phyloP scores from a whole-genome alignment of 2,888 invertebrate species.

The Flabesymbios commensalis region DNA sequence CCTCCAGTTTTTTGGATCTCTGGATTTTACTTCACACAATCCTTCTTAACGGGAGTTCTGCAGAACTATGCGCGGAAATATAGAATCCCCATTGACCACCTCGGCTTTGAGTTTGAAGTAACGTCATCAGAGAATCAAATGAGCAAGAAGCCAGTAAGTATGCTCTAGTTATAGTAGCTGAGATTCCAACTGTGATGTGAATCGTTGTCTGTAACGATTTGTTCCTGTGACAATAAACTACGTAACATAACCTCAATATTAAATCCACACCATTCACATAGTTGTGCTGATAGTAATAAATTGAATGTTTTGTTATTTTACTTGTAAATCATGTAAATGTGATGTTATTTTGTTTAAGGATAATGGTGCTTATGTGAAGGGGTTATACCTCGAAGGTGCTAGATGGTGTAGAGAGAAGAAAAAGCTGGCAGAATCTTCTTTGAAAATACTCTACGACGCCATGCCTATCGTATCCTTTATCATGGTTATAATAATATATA shows the following conservation, averaged over 20 bases:
- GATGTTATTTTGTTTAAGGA: too few species aligned
- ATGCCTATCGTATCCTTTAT: slow-evolving; percentile 58
- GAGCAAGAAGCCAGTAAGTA: slow-evolving; percentile 51
- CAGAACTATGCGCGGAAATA: slow-evolving; percentile 58
- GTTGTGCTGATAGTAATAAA: too few species aligned
- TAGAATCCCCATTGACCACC: slow-evolving; percentile 59
- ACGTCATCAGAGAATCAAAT: slow-evolving; percentile 46
- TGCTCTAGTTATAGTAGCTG: too few species aligned
- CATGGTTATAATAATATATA: not conserved
- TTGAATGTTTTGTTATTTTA: too few species aligned
- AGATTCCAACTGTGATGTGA: too few species aligned
- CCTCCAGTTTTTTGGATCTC: slow-evolving; percentile 62
- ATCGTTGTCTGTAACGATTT: not conserved
- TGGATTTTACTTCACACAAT: slow-evolving; percentile 62
- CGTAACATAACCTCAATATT: too few species aligned
- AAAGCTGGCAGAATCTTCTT: slow-evolving; percentile 49
- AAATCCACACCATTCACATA: too few species aligned
- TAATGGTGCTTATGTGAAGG: slow-evolving; percentile 57
- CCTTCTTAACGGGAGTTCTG: slow-evolving; percentile 58
- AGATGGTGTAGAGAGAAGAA: slow-evolving; percentile 50
- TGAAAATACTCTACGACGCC: slow-evolving; percentile 55
- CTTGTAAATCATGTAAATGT: too few species aligned
- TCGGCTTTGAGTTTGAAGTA: slow-evolving; percentile 57
- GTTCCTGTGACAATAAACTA: too few species aligned
- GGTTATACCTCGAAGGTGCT: slow-evolving; percentile 59